Evolutionary conservation across 2,797 vertebrate species (phyloP).

Genomic region (Gymnocypris eckloni): DNA sequence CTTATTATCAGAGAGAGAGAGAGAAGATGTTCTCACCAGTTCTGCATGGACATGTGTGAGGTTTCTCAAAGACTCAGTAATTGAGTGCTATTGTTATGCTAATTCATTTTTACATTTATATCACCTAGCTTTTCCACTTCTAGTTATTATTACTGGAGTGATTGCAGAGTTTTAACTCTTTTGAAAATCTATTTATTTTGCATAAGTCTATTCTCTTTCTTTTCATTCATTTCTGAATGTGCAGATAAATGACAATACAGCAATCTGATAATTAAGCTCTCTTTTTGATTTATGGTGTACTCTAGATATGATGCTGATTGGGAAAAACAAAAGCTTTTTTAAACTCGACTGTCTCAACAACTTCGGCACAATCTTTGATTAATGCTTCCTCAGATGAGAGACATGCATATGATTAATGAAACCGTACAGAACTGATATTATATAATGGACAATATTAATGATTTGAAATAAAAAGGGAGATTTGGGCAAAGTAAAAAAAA

Average conservation of each 20-base stretch:
- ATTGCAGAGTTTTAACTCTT: slow-evolving; percentile 56
- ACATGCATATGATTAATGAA: background rate
- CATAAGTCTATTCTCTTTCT: slow-evolving; percentile 61
- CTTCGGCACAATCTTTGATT: background rate
- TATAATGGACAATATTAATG: background rate
- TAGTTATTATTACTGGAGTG: slow-evolving; percentile 70
- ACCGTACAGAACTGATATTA: background rate
- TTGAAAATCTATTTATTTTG: slow-evolving; percentile 50
- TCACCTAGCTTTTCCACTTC: slow-evolving; percentile 65
- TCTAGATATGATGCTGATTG: slow-evolving; percentile 23
- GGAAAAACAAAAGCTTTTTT: slow-evolving; percentile 20
- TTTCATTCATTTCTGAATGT: slow-evolving; percentile 56
- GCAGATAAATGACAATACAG: slow-evolving; percentile 58
- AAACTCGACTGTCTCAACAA: background rate
- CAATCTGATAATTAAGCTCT: slow-evolving; percentile 60
- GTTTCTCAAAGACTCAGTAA: slow-evolving; percentile 57
- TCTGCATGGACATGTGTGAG: background rate
- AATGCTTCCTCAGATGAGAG: slow-evolving; percentile 6
- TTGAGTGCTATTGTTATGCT: slow-evolving; percentile 74
- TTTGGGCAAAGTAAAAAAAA: too few species aligned
- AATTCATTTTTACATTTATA: slow-evolving; percentile 80
- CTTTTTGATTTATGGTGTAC: slow-evolving; percentile 32
- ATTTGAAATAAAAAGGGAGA: background rate
- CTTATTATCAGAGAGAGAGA: background rate
- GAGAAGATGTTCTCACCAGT: background rate